Conservation (phyloP, 2,113 vertebrate species). For the Burhinus oedicnemus region DNA sequence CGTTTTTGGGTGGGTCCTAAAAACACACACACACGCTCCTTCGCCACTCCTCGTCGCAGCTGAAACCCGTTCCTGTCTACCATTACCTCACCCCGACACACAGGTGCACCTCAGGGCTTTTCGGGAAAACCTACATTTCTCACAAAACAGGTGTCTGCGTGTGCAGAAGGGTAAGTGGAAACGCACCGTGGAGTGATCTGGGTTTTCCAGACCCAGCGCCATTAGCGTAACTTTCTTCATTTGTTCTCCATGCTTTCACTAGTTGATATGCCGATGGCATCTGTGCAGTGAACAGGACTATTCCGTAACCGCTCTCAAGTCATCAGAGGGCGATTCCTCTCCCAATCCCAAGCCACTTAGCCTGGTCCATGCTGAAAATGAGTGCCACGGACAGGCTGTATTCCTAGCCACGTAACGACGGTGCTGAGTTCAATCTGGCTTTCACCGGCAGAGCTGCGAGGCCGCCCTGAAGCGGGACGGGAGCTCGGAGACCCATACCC, state of each 20-base stretch:
- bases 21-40: background rate
- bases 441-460: background rate
- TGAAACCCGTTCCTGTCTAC: background rate
- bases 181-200: accelerated
- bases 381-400: background rate
- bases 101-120: background rate
- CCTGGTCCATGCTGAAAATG: background rate
- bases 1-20: constrained; percentile 13
- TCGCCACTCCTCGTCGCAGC: constrained; percentile 24
- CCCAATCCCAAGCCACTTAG: background rate
- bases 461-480: background rate
- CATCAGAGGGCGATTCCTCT: background rate
- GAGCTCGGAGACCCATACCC: background rate
- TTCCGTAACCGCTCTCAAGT: background rate
- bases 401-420: background rate
- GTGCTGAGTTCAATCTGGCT: background rate
- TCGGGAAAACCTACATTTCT: background rate
- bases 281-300: background rate
- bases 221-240: background rate
- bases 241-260: background rate
- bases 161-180: background rate
- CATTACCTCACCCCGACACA: background rate
- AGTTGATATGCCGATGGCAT: background rate
- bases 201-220: background rate
- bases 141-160: background rate